Evolutionary conservation across 2,888 invertebrate species (phyloP).

Genomic region (Pollenia griseotomentosa): DNA sequence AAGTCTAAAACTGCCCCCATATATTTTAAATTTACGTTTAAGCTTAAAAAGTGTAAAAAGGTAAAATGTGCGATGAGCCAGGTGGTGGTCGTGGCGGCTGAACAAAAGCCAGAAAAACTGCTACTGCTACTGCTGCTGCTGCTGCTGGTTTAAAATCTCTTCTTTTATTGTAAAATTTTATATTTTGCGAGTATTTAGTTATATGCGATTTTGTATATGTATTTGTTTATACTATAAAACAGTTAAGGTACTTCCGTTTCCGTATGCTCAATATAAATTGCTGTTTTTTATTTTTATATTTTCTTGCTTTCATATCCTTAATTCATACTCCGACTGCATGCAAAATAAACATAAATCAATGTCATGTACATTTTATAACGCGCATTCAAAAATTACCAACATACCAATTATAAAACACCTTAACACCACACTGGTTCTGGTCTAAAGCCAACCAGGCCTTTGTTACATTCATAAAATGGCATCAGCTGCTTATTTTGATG

Average conservation of each 20-base stretch:
- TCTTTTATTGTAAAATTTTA: slow-evolving; percentile 32
- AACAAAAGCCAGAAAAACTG: slow-evolving; percentile 29
- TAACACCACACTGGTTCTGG: neutral
- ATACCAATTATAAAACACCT: slow-evolving; percentile 69
- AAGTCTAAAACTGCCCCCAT: slow-evolving; percentile 53
- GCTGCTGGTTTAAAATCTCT: slow-evolving; percentile 49
- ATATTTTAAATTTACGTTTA: slow-evolving; percentile 55
- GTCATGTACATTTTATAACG: slow-evolving; percentile 80
- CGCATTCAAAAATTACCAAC: slow-evolving; percentile 72
- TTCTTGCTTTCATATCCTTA: slow-evolving; percentile 33
- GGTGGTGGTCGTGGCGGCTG: slow-evolving; percentile 13
- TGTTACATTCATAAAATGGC: slow-evolving; percentile 47
- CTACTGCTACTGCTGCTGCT: neutral
- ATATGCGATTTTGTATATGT: slow-evolving; percentile 3
- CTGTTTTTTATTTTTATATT: slow-evolving; percentile 66
- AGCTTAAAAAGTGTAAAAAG: slow-evolving; percentile 54
- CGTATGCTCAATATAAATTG: slow-evolving; percentile 61
- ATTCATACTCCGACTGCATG: slow-evolving; percentile 72
- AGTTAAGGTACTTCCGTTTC: slow-evolving; percentile 67
- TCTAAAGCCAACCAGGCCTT: neutral
- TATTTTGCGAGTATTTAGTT: slow-evolving; percentile 20
- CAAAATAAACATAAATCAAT: slow-evolving; percentile 82
- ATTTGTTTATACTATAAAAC: slow-evolving; percentile 35
- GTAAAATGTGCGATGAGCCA: slow-evolving; percentile 15
- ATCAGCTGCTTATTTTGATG: slow-evolving; percentile 66